Evolutionary conservation across 1,140 invertebrate species (phyloP), one percentile per base, ranked within the genome.

Genomic region (Macrocentrus cingulum): DNA sequence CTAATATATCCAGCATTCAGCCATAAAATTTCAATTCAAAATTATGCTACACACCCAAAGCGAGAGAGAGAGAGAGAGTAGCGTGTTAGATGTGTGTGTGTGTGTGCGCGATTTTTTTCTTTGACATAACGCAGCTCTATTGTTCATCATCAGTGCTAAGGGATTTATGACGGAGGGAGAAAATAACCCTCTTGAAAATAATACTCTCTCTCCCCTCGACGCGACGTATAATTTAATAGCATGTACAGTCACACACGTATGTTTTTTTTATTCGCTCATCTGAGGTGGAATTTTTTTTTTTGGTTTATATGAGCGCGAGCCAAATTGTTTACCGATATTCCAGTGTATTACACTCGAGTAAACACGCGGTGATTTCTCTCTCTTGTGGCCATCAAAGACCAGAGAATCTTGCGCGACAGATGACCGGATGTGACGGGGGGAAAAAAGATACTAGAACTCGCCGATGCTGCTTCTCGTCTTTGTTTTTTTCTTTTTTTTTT

Each of bases 211-310:
- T n/a, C n/a, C n/a, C n/a, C n/a, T n/a, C n/a, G n/a, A n/a, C 7
- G 19, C 46, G 29, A 48, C 29, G 50, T 57, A 57, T 57, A 57
- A 57, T 57, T 57, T 57, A 50, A 57, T 57, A 57, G 45, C 34
- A 57, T 45, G 29, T 45, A 46, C 45, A 32, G 37, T 32, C 25
- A 32, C 37, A 20, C 19, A 13, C 36, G 25, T 18, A 34, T n/a
- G 20, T 36, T 37, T 37, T 25, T 20, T 48, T 39, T 20, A 23
- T 16, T 32, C 13, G 8, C 37, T 50, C 19, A n/a, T 34, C 46
- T 13, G 7, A 34, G 36, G 13, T 2, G 37, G 8, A 16, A 51
- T 51, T 51, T 32, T 51, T 15, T 18, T 51, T 6, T 51, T 32
- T 32, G 15, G 15, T 32, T 29, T 51, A 11, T 51, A 20, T 5